Base-by-base conservation (phyloP, 1,140 invertebrate genomes). In the Saccostrea echinata region DNA sequence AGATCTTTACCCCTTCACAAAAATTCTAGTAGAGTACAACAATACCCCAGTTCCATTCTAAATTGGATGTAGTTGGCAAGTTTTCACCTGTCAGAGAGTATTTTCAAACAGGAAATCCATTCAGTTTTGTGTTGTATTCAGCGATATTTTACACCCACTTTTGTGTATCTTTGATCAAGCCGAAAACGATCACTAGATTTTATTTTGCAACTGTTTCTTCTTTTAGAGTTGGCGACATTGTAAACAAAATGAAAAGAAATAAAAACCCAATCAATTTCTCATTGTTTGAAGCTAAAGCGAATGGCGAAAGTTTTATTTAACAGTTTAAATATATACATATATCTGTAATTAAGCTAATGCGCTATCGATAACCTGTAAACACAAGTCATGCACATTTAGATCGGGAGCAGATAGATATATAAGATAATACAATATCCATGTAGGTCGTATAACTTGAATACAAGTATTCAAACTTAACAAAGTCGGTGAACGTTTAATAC, bases 381-480 rank as follows among this genome's bases (percentile, higher is more conserved):
- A 76, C 68, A 27, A 76, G 68, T 76, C 68, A 30, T 76, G 64
- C 8, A 68, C n/a, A 76, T 76, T 76, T 12, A 76, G 68, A 33
- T 76, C n/a, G 68, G 24, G 68, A 76, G 27, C 24, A 30, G 68
- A 43, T 43, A 33, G 68, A 76, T 76, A 30, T 68, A 68, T 24
- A 68, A 27, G 27, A 76, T 76, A 76, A 27, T 76, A 76, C 27
- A 76, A 76, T 24, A 76, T 30, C 24, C 68, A 76, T 33, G 30
- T 27, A 76, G 68, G 68, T 76, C 68, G 27, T 16, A 76, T 76
- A 18, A 76, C 68, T 76, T 76, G 27, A 76, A 76, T 76, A 76
- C 68, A 76, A 30, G 24, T 76, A 76, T 33, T 76, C 68, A 76
- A 33, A 76, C 33, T 76, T 8, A 76, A 76, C 68, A 76, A 76